Evolutionary conservation across 2,113 vertebrate genomes (phyloP).

Genomic region (Ondatra zibethicus): DNA sequence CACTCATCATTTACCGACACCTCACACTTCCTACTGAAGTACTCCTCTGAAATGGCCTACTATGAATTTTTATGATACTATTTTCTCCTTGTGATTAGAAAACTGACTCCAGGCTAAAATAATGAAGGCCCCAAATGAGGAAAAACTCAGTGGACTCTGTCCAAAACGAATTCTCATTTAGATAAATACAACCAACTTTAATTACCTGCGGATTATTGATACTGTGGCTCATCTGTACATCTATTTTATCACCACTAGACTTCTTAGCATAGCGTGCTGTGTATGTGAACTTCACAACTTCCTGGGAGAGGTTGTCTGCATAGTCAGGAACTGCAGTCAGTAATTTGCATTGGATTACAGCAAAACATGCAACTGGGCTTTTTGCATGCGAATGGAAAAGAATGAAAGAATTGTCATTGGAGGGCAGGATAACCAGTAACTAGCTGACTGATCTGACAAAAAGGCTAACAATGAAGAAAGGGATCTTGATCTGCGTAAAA

Average conservation of each 20-base stretch:
- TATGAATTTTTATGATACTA: neutral
- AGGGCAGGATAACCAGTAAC: neutral
- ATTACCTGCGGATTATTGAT: neutral
- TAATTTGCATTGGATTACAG: neutral
- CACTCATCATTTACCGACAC: neutral
- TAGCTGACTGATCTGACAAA: neutral
- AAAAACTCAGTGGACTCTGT: conserved; percentile 8
- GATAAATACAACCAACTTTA: neutral
- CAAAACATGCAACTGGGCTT: neutral
- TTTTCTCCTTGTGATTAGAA: neutral
- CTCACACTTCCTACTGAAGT: neutral
- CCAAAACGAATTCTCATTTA: neutral
- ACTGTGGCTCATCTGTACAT: neutral
- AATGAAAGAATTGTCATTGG: neutral
- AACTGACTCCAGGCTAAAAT: conserved; percentile 40
- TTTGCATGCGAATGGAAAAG: neutral
- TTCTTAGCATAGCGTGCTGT: neutral
- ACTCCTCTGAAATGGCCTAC: neutral
- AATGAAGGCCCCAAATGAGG: neutral
- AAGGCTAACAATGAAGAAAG: neutral
- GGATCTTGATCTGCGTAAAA: neutral
- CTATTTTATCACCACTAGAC: conserved; percentile 16
- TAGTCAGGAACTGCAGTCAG: neutral
- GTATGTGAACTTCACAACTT: neutral
- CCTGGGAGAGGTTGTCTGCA: neutral